phyloP scores from a whole-genome alignment of 2,888 invertebrate species.

The Tachina fera region DNA sequence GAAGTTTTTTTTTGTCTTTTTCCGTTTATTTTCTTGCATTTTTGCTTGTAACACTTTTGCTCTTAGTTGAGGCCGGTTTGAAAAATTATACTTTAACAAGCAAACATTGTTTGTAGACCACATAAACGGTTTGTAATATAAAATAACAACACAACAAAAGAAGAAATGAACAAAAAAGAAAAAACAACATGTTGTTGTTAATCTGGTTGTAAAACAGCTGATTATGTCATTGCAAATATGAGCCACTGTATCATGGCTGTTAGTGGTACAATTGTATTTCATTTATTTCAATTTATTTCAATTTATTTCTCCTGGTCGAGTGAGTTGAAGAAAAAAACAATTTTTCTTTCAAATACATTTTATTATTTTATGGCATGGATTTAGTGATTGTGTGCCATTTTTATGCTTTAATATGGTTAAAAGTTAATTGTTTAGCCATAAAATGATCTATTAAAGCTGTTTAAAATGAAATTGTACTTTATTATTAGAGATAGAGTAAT shows the following conservation, averaged over 20 bases:
- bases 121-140: slow-evolving; percentile 18
- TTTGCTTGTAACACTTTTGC: slow-evolving; percentile 64
- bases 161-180: neutral
- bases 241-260: slow-evolving; percentile 55
- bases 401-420: slow-evolving; percentile 55
- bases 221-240: slow-evolving; percentile 78
- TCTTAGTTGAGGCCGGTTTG: slow-evolving; percentile 63
- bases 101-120: slow-evolving; percentile 5
- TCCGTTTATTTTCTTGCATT: slow-evolving; percentile 2
- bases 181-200: slow-evolving; percentile 34
- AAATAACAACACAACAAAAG: slow-evolving; percentile 17
- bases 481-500: slow-evolving; percentile 33
- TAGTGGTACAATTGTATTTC: slow-evolving; percentile 2
- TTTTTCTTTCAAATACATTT: slow-evolving; percentile 21
- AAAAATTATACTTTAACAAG: slow-evolving; percentile 14
- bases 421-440: slow-evolving; percentile 52
- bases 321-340: neutral
- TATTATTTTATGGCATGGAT: slow-evolving; percentile 15
- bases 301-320: neutral
- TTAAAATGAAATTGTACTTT: slow-evolving; percentile 56
- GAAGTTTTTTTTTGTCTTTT: neutral
- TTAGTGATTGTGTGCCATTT: slow-evolving; percentile 60
- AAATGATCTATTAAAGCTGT: slow-evolving; percentile 41
- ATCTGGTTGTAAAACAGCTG: slow-evolving; percentile 72
- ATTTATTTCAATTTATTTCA: slow-evolving; percentile 1